phyloP scores from a whole-genome alignment of 2,888 invertebrate genomes.

The Amphipyra tragopoginis region DNA sequence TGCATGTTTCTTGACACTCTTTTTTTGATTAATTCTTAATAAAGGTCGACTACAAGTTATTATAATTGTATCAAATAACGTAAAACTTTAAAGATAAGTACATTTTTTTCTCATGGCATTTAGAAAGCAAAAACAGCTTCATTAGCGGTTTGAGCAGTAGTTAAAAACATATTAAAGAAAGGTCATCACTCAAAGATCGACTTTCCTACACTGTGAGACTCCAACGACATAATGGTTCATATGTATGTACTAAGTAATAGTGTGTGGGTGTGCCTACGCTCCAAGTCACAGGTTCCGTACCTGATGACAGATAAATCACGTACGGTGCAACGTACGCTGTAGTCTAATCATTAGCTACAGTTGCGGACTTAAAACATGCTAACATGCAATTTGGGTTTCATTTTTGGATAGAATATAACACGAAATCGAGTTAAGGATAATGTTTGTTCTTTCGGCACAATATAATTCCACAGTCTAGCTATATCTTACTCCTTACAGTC shows the following conservation, averaged over 20 bases:
- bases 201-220: slow-evolving; percentile 17
- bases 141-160: slow-evolving; percentile 28
- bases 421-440: no score
- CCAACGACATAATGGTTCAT: background rate
- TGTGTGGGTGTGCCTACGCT: slow-evolving; percentile 8
- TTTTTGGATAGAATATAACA: no score
- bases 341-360: no score
- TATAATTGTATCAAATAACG: background rate
- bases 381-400: background rate
- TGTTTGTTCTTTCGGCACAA: no score
- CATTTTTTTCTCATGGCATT: slow-evolving; percentile 8
- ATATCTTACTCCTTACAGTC: no score
- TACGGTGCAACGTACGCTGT: background rate
- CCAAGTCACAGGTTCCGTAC: slow-evolving; percentile 8
- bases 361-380: background rate
- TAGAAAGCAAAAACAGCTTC: slow-evolving; percentile 26
- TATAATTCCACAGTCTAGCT: no score
- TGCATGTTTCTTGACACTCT: no score
- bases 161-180: slow-evolving; percentile 44
- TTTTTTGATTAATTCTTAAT: no score
- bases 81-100: background rate
- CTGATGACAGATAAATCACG: slow-evolving; percentile 38
- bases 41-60: background rate
- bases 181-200: slow-evolving; percentile 25
- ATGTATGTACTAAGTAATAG: background rate